Conservation (phyloP, 92 coral and sea anemone species). For the Ricordea florida region DNA sequence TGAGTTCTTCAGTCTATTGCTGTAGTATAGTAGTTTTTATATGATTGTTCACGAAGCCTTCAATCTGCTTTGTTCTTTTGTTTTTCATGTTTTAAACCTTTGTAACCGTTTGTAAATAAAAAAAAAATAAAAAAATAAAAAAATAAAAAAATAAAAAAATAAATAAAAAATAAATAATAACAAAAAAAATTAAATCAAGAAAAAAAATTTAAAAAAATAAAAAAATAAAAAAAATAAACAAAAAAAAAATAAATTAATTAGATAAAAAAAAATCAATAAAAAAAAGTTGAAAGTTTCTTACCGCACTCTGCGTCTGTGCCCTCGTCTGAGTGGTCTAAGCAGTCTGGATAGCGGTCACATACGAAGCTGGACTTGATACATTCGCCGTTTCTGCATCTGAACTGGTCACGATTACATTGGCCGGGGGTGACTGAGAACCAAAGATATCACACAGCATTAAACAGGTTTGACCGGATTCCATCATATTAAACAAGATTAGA, state of each 20-base stretch:
- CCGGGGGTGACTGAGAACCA: too few species aligned
- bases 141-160: not conserved
- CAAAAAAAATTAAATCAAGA: too few species aligned
- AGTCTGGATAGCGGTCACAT: slow-evolving; percentile 77
- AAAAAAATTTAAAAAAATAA: not conserved
- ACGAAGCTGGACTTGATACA: slow-evolving; percentile 73
- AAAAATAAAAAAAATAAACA: not conserved
- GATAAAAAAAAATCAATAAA: not conserved
- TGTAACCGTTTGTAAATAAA: slow-evolving; percentile 49
- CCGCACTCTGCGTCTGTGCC: slow-evolving; percentile 60
- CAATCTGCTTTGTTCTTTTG: too few species aligned
- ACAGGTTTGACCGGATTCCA: too few species aligned
- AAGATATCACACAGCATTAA: too few species aligned
- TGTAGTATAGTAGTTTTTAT: too few species aligned
- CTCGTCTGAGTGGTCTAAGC: slow-evolving; percentile 84
- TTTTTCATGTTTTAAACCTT: too few species aligned
- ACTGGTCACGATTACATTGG: slow-evolving; percentile 75
- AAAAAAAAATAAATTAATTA: not conserved
- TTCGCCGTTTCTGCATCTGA: slow-evolving; percentile 68
- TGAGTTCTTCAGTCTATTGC: too few species aligned
- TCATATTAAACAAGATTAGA: too few species aligned
- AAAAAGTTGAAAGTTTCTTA: slow-evolving; percentile 11
- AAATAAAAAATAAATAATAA: too few species aligned
- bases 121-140: not conserved
- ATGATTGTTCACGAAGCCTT: too few species aligned